Conservation (phyloP, 2,888 invertebrate genomes). For the Hoplodrina blanda region DNA sequence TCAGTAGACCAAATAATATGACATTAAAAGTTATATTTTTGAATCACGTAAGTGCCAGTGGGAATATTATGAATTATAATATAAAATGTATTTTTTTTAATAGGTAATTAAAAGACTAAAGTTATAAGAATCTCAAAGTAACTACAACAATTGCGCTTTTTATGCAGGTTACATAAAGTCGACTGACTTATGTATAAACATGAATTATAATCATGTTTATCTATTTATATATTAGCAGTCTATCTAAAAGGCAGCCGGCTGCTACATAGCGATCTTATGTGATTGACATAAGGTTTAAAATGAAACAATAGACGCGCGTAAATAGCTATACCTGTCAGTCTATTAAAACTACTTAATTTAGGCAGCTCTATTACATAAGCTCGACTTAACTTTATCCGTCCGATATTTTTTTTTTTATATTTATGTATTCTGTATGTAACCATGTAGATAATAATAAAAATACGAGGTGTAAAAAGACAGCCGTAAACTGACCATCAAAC, state of each 20-base stretch:
- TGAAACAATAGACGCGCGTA: background rate
- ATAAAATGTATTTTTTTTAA: background rate
- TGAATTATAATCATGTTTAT: background rate
- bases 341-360: background rate
- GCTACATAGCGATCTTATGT: background rate
- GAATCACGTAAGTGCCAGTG: slow-evolving; percentile 22
- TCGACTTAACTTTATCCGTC: slow-evolving; percentile 41
- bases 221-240: background rate
- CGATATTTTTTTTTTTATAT: slow-evolving; percentile 37
- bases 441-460: slow-evolving; percentile 14
- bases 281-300: background rate
- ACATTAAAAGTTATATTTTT: slow-evolving; percentile 25
- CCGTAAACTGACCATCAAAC: no score
- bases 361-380: background rate
- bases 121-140: slow-evolving; percentile 29
- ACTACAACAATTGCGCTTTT: background rate
- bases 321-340: background rate
- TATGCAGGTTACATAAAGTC: background rate
- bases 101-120: slow-evolving; percentile 17
- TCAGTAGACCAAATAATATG: slow-evolving; percentile 38
- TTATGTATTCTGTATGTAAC: slow-evolving; percentile 30
- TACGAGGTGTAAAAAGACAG: no score
- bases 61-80: slow-evolving; percentile 10
- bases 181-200: background rate
- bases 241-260: background rate